Percentiles rank a stretch among this genome's conserved stretches.
Conservation (phyloP, 2,113 vertebrate genomes). For the Cyprinodon brontotheroides region DNA sequence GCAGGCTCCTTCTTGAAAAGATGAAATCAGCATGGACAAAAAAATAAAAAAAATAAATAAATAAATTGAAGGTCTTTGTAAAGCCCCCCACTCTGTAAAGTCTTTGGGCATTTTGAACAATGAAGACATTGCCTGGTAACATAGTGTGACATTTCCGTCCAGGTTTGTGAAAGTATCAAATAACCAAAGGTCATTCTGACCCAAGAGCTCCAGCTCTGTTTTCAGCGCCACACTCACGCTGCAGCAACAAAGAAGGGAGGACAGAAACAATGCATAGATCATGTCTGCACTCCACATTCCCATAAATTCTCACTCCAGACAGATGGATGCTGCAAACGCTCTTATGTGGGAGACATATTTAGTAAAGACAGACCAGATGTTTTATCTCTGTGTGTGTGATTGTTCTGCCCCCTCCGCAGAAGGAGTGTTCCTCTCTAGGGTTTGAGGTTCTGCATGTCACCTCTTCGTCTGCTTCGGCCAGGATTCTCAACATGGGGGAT, state of each 20-base stretch:
- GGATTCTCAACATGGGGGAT: slow-evolving; percentile 9
- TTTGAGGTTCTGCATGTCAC: slow-evolving; percentile 14
- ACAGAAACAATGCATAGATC: slow-evolving; percentile 25
- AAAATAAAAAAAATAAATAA: neutral
- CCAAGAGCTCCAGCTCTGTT: slow-evolving; percentile 52
- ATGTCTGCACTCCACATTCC: slow-evolving; percentile 6
- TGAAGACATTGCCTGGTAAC: slow-evolving; percentile 5
- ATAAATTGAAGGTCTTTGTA: neutral
- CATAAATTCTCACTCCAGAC: slow-evolving; percentile 4
- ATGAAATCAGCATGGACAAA: neutral
- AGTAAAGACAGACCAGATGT: slow-evolving; percentile 53
- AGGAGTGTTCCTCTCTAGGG: slow-evolving; percentile 53
- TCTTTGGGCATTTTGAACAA: neutral
- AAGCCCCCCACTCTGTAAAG: neutral
- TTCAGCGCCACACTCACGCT: slow-evolving; percentile 10
- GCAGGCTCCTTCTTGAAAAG: neutral
- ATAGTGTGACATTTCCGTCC: slow-evolving; percentile 43
- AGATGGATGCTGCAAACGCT: slow-evolving; percentile 20
- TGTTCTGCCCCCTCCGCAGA: slow-evolving; percentile 28
- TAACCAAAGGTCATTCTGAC: slow-evolving; percentile 27
- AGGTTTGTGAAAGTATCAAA: slow-evolving; percentile 29
- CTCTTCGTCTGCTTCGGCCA: slow-evolving; percentile 21
- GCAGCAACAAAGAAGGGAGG: slow-evolving; percentile 33
- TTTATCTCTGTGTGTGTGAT: slow-evolving; percentile 50
- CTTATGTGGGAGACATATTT: slow-evolving; percentile 36